phyloP scores from a whole-genome alignment of 2,888 invertebrate species.

The Plebejus argus region DNA sequence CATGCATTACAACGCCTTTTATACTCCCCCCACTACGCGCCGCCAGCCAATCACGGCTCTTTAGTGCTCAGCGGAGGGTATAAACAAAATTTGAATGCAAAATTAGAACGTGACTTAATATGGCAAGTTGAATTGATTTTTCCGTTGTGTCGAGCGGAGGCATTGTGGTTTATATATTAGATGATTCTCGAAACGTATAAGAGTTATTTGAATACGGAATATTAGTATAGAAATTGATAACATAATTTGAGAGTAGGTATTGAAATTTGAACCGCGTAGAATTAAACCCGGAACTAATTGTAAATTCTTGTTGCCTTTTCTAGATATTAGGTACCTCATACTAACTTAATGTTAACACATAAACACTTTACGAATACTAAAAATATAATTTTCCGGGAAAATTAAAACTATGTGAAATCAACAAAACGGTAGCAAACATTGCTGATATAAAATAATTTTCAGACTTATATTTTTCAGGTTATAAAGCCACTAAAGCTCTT shows the following conservation, averaged over 20 bases:
- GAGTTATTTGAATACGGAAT: neutral
- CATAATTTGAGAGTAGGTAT: too few relatives aligned
- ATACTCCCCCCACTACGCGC: slow-evolving; percentile 44
- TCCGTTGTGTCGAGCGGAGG: neutral
- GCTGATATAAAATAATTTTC: neutral
- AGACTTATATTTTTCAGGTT: slow-evolving; percentile 4
- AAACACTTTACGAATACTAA: neutral
- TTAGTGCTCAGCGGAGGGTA: slow-evolving; percentile 49
- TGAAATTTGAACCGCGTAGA: too few relatives aligned
- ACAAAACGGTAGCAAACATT: neutral
- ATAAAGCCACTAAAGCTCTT: neutral
- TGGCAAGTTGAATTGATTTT: slow-evolving; percentile 3
- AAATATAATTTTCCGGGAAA: neutral
- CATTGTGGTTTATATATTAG: neutral
- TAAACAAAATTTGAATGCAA: slow-evolving; percentile 60
- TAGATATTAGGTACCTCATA: neutral
- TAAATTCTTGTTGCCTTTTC: neutral
- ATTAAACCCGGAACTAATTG: neutral
- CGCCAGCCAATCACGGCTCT: slow-evolving; percentile 56
- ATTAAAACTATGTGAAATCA: neutral
- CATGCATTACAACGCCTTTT: slow-evolving; percentile 50
- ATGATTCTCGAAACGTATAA: neutral
- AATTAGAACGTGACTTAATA: slow-evolving; percentile 39
- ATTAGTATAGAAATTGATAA: neutral
- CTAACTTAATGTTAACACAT: neutral